A percentile compares a stretch with the other conserved stretches of the same genome.
phyloP scores from a whole-genome alignment of 2,113 vertebrate species.

The Ellobius talpinus region DNA sequence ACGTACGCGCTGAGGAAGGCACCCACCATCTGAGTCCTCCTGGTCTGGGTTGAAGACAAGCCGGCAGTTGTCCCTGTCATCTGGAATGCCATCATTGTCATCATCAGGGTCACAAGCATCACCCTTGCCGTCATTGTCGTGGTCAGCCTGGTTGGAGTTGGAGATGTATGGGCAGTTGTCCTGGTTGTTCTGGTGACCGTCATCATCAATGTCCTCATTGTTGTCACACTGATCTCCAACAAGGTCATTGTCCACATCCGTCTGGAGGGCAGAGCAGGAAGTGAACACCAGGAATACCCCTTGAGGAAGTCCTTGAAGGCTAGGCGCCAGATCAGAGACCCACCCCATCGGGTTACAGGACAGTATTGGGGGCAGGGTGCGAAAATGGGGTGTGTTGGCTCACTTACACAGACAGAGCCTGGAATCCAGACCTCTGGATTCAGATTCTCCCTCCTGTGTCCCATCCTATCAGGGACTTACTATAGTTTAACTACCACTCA shows the following conservation, averaged over 20 bases:
- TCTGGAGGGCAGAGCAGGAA: conserved; percentile 82
- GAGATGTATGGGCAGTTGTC: conserved; percentile 98
- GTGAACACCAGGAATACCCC: not conserved
- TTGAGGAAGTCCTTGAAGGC: not conserved
- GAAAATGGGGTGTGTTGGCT: too few relatives aligned
- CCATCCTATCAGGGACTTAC: not conserved
- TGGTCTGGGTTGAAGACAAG: conserved; percentile 94
- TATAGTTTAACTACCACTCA: not conserved
- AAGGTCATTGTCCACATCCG: conserved; percentile 94
- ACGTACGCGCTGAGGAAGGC: not conserved
- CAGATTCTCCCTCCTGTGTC: rapidly evolving
- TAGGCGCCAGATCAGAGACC: too few relatives aligned
- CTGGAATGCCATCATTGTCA: conserved; percentile 96
- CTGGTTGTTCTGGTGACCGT: conserved; percentile 98
- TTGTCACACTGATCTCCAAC: conserved; percentile 98
- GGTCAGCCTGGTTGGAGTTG: conserved; percentile 97
- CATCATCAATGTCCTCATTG: conserved; percentile 97
- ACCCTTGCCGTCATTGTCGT: conserved; percentile 96
- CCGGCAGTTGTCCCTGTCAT: conserved; percentile 97
- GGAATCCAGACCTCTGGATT: too few relatives aligned
- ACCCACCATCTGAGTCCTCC: conserved; percentile 93
- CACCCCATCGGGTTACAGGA: not conserved
- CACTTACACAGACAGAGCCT: not conserved
- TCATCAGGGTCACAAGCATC: conserved; percentile 98
- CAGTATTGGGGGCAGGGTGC: not conserved